Conservation (phyloP, 1,140 invertebrate species). For the Elysia chlorotica region DNA sequence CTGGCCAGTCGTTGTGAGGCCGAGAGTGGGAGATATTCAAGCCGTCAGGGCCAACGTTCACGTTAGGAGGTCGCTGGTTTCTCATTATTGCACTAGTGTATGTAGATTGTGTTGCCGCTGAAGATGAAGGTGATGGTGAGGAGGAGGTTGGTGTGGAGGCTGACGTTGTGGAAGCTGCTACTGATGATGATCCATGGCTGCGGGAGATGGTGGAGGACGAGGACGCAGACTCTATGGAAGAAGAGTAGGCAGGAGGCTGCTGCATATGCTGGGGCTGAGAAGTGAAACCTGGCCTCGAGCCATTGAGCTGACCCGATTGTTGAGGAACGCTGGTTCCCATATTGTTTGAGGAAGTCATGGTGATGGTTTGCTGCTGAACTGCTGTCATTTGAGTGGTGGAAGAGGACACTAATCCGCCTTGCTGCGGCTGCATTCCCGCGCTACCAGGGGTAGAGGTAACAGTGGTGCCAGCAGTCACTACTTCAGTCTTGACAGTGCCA, state of each 20-base stretch:
- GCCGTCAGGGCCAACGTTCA: constrained; percentile 63
- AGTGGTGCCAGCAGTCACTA: too few species aligned
- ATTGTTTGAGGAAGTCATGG: background rate
- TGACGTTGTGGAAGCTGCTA: too few species aligned
- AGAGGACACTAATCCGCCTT: constrained; percentile 36
- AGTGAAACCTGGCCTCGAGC: background rate
- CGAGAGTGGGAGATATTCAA: constrained; percentile 60
- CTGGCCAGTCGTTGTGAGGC: constrained; percentile 28
- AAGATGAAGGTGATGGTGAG: constrained; percentile 1
- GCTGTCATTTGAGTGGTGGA: constrained; percentile 45
- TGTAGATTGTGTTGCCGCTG: constrained; percentile 9
- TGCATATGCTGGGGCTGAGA: constrained; percentile 21
- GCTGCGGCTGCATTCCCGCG: constrained; percentile 3
- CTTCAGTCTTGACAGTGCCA: constrained; percentile 47
- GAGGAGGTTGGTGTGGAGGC: background rate
- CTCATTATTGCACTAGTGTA: constrained; percentile 60
- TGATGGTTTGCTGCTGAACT: constrained; percentile 33
- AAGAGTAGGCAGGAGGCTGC: constrained; percentile 21
- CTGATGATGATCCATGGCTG: too few species aligned
- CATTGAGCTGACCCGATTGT: constrained; percentile 16
- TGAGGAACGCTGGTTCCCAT: background rate
- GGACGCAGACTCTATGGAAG: constrained; percentile 20
- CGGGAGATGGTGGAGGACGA: constrained; percentile 19
- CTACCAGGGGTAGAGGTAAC: too few species aligned
- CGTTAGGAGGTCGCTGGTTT: constrained; percentile 62